Base-by-base conservation (phyloP, 2,797 vertebrate genomes). In the Intellagama lesueurii region DNA sequence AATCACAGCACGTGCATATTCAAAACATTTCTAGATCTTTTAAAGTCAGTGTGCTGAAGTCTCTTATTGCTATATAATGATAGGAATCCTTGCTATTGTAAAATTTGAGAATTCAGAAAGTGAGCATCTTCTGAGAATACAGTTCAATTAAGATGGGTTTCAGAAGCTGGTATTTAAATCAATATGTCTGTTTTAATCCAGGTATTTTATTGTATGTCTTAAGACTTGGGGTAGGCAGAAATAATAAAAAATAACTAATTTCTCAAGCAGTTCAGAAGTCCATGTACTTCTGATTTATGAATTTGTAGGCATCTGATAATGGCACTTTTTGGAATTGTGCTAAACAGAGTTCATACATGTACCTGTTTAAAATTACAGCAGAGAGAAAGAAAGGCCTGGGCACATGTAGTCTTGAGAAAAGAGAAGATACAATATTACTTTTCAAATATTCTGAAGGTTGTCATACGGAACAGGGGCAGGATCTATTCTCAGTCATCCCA, bases 371-470 rank as follows among this genome's bases (percentile, higher is more conserved):
- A 76, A 24, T 1, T 82, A 49, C 47, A 5, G 6, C 7, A 30
- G 28, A 30, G 26, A n/a, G n/a, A 52, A 52, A 72, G 26, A 56
- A 2, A 32, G 64, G 6, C 72, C 0, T 0, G 4, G 40, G 40
- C 3, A 40, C 40, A 40, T 40, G 3, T 40, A 40, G 40, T 40
- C 40, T 40, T 40, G 40, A 40, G 40, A 40, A 40, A 40, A 40
- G 40, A 40, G 40, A 40, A 40, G 40, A 40, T 40, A 40, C 40
- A 40, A 40, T 40, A 40, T 40, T 40, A 40, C 40, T 40, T 40
- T 40, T 40, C 40, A 40, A 40, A 40, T 40, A 40, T 40, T 40
- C 3, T 40, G 40, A 40, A 40, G 40, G 40, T 40, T 40, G 40
- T 40, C 40, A 56, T 14, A 11, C 52, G 8, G 52, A 16, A 2